Percentiles rank a stretch among this genome's conserved stretches.
Conservation (phyloP, 2,797 vertebrate genomes). For the Diplodus puntazzo region DNA sequence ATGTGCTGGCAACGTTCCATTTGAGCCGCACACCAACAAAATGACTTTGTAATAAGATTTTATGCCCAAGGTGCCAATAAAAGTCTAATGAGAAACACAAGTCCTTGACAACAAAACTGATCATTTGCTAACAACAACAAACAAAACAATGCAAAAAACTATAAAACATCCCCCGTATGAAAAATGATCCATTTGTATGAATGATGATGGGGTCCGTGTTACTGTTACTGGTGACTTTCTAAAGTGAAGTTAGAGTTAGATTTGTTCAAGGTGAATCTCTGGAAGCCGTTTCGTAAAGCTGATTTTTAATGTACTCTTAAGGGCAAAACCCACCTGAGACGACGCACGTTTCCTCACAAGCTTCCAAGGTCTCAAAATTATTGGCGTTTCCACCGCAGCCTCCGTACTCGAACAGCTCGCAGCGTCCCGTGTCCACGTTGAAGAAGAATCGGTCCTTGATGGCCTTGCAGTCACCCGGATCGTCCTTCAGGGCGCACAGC, state of each 20-base stretch:
- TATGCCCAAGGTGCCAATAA: constrained; percentile 62
- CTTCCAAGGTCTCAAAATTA: constrained; percentile 87
- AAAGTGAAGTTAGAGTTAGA: no score
- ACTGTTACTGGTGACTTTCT: background rate
- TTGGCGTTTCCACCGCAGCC: constrained; percentile 93
- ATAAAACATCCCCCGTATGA: background rate
- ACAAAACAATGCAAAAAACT: constrained; percentile 20
- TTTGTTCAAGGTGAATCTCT: background rate
- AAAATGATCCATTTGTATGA: background rate
- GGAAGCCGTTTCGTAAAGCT: background rate
- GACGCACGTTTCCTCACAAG: constrained; percentile 87
- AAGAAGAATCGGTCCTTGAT: constrained; percentile 87
- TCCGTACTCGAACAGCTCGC: constrained; percentile 90
- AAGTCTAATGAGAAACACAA: constrained; percentile 54
- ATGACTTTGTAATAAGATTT: constrained; percentile 64
- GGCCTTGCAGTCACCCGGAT: constrained; percentile 90
- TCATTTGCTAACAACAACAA: constrained; percentile 39
- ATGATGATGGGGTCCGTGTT: background rate
- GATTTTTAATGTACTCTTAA: background rate
- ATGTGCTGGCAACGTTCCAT: constrained; percentile 55
- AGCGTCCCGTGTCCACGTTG: constrained; percentile 82
- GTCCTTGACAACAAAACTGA: constrained; percentile 45
- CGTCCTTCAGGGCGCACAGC: constrained; percentile 88
- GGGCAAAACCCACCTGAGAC: constrained; percentile 82
- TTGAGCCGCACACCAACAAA: constrained; percentile 46